Conservation (phyloP, 2,113 vertebrate species). For the Nestor notabilis region DNA sequence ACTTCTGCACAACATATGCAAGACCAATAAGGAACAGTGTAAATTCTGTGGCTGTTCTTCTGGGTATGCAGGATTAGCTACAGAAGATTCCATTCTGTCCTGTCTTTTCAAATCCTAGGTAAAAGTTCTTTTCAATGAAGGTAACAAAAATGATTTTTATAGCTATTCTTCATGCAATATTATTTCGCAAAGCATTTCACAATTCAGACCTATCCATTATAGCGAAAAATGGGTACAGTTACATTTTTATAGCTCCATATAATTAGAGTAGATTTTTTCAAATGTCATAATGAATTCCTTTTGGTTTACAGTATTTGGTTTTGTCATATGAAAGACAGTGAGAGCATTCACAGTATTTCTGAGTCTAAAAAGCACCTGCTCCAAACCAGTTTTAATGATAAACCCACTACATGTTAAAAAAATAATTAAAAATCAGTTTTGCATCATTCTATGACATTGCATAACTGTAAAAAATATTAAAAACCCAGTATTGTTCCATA, state of each 20-base stretch:
- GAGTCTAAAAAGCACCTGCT: not conserved
- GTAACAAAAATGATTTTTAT: not conserved
- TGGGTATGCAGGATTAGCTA: rapidly evolving
- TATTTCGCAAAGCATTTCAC: not conserved
- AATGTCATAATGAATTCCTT: not conserved
- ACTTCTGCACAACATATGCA: not conserved
- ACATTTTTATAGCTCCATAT: not conserved
- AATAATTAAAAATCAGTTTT: not conserved
- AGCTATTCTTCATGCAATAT: not conserved
- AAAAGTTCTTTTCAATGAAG: not conserved
- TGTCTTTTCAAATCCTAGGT: not conserved
- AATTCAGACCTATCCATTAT: not conserved
- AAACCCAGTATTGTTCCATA: not conserved
- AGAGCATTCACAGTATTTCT: not conserved
- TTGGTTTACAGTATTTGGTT: not conserved
- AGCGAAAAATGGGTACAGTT: not conserved
- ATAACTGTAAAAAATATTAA: not conserved
- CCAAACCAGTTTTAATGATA: not conserved
- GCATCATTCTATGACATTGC: not conserved
- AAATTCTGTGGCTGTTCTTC: not conserved
- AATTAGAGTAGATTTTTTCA: not conserved
- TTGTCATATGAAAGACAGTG: not conserved
- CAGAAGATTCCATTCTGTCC: not conserved
- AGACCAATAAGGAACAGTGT: not conserved
- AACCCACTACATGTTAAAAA: not conserved